Evolutionary conservation across 2,797 vertebrate genomes (phyloP), one percentile per base, ranked within the genome.

Genomic region (Tokudaia muenninki): DNA sequence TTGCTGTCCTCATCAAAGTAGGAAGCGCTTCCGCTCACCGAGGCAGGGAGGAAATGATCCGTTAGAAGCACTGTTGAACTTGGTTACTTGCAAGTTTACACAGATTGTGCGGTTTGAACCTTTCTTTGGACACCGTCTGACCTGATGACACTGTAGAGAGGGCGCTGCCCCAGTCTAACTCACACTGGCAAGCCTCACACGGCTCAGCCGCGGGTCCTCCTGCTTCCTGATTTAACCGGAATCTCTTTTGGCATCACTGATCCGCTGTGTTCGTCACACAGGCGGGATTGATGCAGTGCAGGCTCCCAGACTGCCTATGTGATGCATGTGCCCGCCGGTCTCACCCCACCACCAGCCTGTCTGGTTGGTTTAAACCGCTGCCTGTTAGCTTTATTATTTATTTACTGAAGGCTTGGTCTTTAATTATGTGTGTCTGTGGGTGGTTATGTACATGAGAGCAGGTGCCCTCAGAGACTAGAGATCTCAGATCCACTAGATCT

Each of bases 41-140:
- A 4, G 31, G 34, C 1, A n/a, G 29, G 67, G 31, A 50, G 57
- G 65, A 74, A n/a, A 41, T 1, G 52, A 90, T 72, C 44, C 0
- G 3, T 26, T 1, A 6, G 50, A 90, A 19, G 87, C 17, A 3
- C 79, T 1, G 6, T 67, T 5, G 0, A 12, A 52, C 29, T 14
- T 11, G 63, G 44, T 5, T 1, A 26, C 4, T 3, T 0, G 8
- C 0, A 1, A 37, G 41, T 11, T 52, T 29, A 2, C 13, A 47
- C 70, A 70, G 84, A 31, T 17, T n/a, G 34, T 16, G 47, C 17
- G 55, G 55, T 21, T 55, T 4, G 78, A 55, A n/a, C 78, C 1
- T 70, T 29, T 52, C 17, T 41, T 47, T 65, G 79, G 34, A 59
- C 31, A 14, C 0, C 13, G 31, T 81, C 11, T 77, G 90, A 55